Conservation (phyloP, 2,797 vertebrate genomes). For the Perodicticus potto region DNA sequence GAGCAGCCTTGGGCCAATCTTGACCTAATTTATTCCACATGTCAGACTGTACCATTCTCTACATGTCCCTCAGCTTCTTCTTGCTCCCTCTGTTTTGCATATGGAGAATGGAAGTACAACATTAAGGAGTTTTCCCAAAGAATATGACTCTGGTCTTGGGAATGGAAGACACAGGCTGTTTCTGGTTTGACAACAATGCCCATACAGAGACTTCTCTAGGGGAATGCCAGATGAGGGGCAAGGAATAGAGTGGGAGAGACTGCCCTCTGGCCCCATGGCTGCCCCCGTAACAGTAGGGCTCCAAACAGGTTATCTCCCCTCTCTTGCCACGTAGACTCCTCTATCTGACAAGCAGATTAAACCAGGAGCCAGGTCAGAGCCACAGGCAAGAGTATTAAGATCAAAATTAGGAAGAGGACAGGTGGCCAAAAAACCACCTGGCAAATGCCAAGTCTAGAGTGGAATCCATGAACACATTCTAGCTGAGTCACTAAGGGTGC, state of each 20-base stretch:
- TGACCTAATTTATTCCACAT: not conserved
- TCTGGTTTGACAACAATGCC: not conserved
- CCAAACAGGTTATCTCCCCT: not conserved
- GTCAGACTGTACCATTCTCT: not conserved
- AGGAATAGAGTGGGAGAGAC: not conserved
- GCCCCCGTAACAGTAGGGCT: not conserved
- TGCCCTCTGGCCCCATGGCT: not conserved
- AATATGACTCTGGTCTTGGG: not conserved
- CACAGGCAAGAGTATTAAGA: not conserved
- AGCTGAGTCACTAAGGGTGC: not conserved
- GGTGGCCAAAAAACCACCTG: not conserved
- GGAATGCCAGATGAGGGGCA: not conserved
- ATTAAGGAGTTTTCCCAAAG: conserved; percentile 17
- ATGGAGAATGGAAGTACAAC: not conserved
- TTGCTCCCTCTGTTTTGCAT: conserved; percentile 2
- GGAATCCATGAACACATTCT: not conserved
- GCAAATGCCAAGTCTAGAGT: not conserved
- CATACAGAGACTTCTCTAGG: not conserved
- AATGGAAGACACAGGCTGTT: not conserved
- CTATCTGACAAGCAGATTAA: not conserved
- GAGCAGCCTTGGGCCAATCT: not conserved
- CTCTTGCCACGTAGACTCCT: not conserved
- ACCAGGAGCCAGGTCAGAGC: not conserved
- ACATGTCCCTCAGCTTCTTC: not conserved
- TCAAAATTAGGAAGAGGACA: not conserved